These are phyloP conservation scores for Epinephelus coioides DNA, from an alignment of 2,797 vertebrate genomes.

Conservation along the genomic window DNA sequence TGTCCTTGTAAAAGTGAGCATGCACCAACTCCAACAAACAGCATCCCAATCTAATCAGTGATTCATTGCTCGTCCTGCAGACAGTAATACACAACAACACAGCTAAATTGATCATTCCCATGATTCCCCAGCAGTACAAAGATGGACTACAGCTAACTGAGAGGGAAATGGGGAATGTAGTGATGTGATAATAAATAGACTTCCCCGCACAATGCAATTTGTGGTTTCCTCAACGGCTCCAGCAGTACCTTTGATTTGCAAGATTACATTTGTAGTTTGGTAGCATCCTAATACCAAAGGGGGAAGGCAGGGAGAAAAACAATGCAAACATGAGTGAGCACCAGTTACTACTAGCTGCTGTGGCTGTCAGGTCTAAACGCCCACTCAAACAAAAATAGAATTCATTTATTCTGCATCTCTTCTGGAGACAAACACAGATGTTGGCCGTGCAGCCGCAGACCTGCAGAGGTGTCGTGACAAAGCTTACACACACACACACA, in stretches of 20 bases:
- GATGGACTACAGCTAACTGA: slow-evolving; percentile 60
- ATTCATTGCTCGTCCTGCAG: slow-evolving; percentile 65
- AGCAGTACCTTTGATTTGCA: slow-evolving; percentile 48
- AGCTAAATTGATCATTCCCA: slow-evolving; percentile 72
- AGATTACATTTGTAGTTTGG: slow-evolving; percentile 56
- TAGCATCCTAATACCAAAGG: slow-evolving; percentile 34
- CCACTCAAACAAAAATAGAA: slow-evolving; percentile 22
- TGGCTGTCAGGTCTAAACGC: slow-evolving; percentile 5
- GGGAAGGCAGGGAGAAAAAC: background rate
- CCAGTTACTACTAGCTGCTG: slow-evolving; percentile 8
- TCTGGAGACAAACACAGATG: background rate
- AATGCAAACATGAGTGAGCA: background rate
- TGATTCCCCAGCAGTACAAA: slow-evolving; percentile 65
- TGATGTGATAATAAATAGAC: slow-evolving; percentile 73
- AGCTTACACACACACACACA: background rate
- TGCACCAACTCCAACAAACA: slow-evolving; percentile 38
- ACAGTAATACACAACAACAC: slow-evolving; percentile 61
- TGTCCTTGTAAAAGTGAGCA: slow-evolving; percentile 54
- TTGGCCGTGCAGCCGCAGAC: slow-evolving; percentile 12
- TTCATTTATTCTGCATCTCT: background rate
- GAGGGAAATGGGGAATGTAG: slow-evolving; percentile 54
- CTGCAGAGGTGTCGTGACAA: slow-evolving; percentile 56
- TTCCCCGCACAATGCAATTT: slow-evolving; percentile 61
- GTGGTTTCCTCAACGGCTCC: slow-evolving; percentile 42
- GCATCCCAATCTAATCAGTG: slow-evolving; percentile 64